Percentiles rank a stretch among this genome's conserved stretches.
phyloP scores from a whole-genome alignment of 2,797 vertebrate genomes.

The Arnoldichthys spilopterus region DNA sequence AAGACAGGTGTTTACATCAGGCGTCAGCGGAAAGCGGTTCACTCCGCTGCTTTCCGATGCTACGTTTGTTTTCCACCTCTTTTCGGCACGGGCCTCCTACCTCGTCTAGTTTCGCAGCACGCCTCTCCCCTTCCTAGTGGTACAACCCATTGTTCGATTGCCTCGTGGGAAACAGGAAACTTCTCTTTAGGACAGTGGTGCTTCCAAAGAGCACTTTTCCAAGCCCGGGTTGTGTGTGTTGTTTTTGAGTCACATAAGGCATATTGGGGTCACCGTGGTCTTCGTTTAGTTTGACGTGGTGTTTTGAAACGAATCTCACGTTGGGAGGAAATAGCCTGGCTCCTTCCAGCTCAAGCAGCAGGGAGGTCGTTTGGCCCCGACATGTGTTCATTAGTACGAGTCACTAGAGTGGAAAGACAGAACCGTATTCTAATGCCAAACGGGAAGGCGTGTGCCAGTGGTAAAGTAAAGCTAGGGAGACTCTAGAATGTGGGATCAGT shows the following conservation, averaged over 20 bases:
- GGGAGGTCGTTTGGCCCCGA: conserved; percentile 1
- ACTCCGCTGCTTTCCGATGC: too few relatives aligned
- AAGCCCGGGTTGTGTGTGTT: not conserved
- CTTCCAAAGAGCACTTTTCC: too few relatives aligned
- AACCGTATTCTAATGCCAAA: not conserved
- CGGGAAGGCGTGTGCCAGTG: not conserved
- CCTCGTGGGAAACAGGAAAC: too few relatives aligned
- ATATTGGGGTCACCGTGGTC: not conserved
- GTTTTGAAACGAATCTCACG: conserved; percentile 6
- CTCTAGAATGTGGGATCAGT: not conserved
- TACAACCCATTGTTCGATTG: too few relatives aligned
- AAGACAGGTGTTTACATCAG: too few relatives aligned
- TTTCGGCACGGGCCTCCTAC: too few relatives aligned
- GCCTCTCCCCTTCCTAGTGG: too few relatives aligned
- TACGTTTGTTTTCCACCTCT: too few relatives aligned
- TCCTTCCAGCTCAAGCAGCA: not conserved
- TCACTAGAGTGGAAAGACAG: conserved; percentile 15
- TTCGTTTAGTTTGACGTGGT: not conserved
- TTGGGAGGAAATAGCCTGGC: not conserved
- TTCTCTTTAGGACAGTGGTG: too few relatives aligned
- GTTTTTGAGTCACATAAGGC: not conserved
- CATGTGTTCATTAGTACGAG: conserved; percentile 17
- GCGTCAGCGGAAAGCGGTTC: too few relatives aligned
- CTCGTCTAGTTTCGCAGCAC: too few relatives aligned
- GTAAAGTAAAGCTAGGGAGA: not conserved